phyloP scores from a whole-genome alignment of 2,797 vertebrate species.

The Vultur gryphus region DNA sequence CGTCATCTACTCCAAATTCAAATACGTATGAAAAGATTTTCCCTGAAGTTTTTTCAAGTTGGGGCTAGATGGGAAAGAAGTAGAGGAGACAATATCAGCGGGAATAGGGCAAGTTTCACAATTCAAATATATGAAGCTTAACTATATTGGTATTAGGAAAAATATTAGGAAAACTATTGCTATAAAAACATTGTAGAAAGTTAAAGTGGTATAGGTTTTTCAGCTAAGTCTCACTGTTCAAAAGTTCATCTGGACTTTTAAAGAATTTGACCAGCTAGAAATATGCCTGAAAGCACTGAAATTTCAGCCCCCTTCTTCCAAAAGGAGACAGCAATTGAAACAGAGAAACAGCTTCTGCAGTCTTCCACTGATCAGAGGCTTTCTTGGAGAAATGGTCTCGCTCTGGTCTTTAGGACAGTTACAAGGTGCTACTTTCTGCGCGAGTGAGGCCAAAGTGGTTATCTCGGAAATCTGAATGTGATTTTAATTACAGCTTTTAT shows the following conservation, averaged over 20 bases:
- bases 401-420: neutral
- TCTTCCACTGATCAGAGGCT: neutral
- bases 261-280: neutral
- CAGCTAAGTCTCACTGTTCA: neutral
- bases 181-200: neutral
- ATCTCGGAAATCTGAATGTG: constrained; percentile 42
- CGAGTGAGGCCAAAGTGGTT: neutral
- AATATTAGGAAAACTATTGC: neutral
- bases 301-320: neutral
- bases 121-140: neutral
- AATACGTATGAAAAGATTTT: constrained; percentile 37
- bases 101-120: neutral
- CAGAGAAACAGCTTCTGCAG: neutral
- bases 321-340: neutral
- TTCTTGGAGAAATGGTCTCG: neutral
- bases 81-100: neutral
- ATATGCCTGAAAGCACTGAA: neutral
- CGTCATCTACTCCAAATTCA: constrained; percentile 25
- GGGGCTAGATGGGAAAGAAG: neutral
- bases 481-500: constrained; percentile 60
- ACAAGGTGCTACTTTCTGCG: neutral
- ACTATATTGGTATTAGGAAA: neutral
- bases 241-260: neutral
- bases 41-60: neutral
- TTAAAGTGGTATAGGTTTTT: neutral